A percentile compares a stretch with the other conserved stretches of the same genome.
Evolutionary conservation across 2,797 vertebrate species (phyloP).

Genomic region (Lophotriccus pileatus): DNA sequence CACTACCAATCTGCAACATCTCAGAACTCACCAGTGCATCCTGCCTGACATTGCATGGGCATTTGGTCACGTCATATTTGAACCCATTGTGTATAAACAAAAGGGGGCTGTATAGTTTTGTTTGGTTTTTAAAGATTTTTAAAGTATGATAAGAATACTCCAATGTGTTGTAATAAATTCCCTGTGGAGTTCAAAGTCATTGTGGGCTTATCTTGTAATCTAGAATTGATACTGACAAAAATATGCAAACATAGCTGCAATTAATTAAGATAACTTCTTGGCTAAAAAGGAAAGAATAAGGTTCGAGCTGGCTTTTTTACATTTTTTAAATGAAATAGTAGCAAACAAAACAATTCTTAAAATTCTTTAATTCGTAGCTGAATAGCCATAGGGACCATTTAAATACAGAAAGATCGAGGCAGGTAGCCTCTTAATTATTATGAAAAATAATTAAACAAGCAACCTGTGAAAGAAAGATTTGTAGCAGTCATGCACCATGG

Average conservation of each 20-base stretch:
- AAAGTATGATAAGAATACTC: neutral
- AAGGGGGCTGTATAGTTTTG: neutral
- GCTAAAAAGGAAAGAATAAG: neutral
- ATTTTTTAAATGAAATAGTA: neutral
- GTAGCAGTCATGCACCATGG: neutral
- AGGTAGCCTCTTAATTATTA: neutral
- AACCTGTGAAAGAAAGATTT: neutral
- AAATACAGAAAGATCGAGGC: neutral
- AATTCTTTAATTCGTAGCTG: neutral
- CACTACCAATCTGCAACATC: neutral
- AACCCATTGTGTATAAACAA: neutral
- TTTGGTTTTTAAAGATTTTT: constrained; percentile 17
- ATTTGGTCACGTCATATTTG: neutral
- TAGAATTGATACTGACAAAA: neutral
- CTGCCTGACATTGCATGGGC: neutral
- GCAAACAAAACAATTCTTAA: neutral
- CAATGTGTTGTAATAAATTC: neutral
- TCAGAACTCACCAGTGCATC: neutral
- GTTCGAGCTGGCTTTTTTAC: neutral
- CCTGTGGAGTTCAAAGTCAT: neutral
- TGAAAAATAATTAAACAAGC: neutral
- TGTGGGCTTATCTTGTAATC: neutral
- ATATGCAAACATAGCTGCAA: constrained; percentile 16
- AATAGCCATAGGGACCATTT: neutral
- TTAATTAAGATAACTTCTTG: neutral